Base-by-base conservation (phyloP, 37 sponge, comb jelly and placozoan genomes). In the Aplysina aerophoba region DNA sequence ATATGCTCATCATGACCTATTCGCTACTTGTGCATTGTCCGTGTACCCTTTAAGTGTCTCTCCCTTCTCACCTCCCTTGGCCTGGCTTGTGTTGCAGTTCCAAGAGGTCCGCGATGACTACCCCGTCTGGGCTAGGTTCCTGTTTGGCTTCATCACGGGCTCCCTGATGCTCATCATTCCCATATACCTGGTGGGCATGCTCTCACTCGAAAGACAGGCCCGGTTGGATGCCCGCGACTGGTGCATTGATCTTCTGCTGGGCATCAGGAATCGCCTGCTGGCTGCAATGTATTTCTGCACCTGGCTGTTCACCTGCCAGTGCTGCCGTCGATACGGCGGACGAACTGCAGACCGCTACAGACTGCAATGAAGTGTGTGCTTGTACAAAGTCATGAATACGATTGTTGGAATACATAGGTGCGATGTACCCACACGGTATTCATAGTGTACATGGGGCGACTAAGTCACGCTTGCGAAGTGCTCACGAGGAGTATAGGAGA, bases 61-160 rank as follows among this genome's bases (percentile, higher is more conserved):
- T 24, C 27, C 1, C 27, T 5, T 40, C 20, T 17, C 12, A 37
- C 53, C 27, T 19, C 27, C 55, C n/a, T 24, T 63, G 24, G 24
- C 5, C 65, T 63, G 28, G 11, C 33, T 19, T 24, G 33, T 53
- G 31, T 38, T 54, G 31, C 69, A 90, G 92, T 84, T 22, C 56
- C n/a, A 25, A 22, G 90, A 93, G 77, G 31, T 67, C 60, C 22
- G 38, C 5, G 81, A 77, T 4, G 84, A 35, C 15, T 93, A 92
- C 50, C 98, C 98, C 30, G 2, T 21, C 8, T 95, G 96, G 94
- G 95, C 96, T 25, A 86, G 65, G 57, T 88, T 97, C 75, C 11
- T 94, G 3, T 92, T 88, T 16, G 87, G 87, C 54, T 39, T 93
- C 25, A 89, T 97, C 55, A 88, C 90, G 28, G 65, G 93, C 73